phyloP scores from a whole-genome alignment of 2,888 invertebrate genomes.

The Mactromeris polynyma region DNA sequence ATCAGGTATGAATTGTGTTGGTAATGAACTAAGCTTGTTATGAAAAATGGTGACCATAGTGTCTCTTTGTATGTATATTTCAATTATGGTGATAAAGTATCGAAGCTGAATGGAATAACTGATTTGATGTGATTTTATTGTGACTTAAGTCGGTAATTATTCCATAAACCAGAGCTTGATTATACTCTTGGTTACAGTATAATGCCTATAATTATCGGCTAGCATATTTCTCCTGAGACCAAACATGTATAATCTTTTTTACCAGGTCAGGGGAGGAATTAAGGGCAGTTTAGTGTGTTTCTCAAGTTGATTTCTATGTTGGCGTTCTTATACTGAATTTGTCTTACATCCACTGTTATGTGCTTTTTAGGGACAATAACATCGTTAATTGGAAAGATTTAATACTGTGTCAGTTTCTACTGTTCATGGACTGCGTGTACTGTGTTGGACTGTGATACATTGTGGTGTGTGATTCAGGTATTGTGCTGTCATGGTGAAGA shows the following conservation, averaged over 20 bases:
- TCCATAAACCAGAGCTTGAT: neutral
- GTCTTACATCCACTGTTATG: neutral
- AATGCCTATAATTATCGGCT: neutral
- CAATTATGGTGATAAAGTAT: neutral
- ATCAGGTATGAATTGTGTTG: neutral
- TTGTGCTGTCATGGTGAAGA: no score
- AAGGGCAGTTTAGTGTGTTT: neutral
- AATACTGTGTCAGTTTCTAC: neutral
- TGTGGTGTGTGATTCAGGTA: no score
- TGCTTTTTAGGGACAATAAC: neutral
- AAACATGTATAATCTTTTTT: neutral
- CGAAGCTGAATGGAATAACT: neutral
- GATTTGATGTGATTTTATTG: neutral
- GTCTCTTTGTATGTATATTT: neutral
- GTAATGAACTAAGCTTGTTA: slow-evolving; percentile 7
- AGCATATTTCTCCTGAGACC: neutral
- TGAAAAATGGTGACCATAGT: neutral
- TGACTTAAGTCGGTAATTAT: neutral
- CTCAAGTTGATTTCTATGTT: neutral
- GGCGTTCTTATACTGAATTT: neutral
- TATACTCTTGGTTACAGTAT: neutral
- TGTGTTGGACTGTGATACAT: no score
- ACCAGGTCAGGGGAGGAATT: neutral
- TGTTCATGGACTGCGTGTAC: neutral
- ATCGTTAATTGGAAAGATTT: neutral